Evolutionary conservation across 2,888 invertebrate genomes (phyloP).

Genomic region (Oscheius sp.): DNA sequence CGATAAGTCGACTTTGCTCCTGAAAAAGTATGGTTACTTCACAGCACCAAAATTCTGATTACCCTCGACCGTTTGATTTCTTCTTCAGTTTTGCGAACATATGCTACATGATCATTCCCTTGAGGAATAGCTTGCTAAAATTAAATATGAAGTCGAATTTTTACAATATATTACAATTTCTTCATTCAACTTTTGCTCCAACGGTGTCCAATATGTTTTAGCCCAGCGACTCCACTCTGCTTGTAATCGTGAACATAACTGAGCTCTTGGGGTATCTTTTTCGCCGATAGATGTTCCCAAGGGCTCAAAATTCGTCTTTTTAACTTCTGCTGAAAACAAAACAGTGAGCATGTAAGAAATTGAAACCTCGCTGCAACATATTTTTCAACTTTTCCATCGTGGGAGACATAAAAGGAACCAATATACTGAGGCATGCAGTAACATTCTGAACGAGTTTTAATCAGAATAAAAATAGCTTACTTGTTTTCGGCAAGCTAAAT

Average conservation of each 20-base stretch:
- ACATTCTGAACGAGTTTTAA: neutral
- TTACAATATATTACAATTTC: neutral
- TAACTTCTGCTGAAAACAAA: neutral
- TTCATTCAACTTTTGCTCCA: neutral
- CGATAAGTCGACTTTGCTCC: no score
- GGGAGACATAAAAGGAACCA: neutral
- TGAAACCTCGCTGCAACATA: neutral
- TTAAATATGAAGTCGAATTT: no score
- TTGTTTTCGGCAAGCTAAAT: neutral
- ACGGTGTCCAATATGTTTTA: neutral
- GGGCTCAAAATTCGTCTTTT: neutral
- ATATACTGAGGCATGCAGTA: neutral
- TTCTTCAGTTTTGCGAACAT: conserved; percentile 1
- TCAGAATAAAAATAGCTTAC: neutral
- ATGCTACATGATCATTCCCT: neutral
- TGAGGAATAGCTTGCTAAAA: neutral
- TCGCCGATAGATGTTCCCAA: neutral
- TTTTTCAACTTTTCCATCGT: neutral
- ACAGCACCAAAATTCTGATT: no score
- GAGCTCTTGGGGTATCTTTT: neutral
- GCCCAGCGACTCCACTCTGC: neutral
- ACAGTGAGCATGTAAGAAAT: no score
- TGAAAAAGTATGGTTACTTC: no score
- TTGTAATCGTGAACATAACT: neutral
- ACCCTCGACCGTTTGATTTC: neutral